Evolutionary conservation across 2,797 vertebrate genomes (phyloP), one percentile per base, ranked within the genome.

Genomic region (Lindbergichthys nudifrons): DNA sequence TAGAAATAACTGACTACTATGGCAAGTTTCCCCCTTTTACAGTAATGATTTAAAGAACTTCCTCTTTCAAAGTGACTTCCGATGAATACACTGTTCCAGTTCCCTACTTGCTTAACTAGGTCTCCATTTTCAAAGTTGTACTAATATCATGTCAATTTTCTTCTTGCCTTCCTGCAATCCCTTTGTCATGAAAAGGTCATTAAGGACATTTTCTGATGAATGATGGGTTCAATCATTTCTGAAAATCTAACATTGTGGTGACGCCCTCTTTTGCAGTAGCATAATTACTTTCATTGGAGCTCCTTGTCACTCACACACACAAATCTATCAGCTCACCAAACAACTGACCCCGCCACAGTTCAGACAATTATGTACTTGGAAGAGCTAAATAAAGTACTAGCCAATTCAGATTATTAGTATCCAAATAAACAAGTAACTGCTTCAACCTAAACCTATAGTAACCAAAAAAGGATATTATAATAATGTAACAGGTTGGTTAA

Each of bases 321-420:
- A 26, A 26, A 26, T 26, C 4, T 4, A 26, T 26, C 26, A 26
- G 26, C 26, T 26, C 26, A 26, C 26, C 26, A 26, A 26, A 26
- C 26, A 26, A 26, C 26, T 26, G 26, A 26, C 26, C 26, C 26
- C 4, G 4, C 4, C 26, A 26, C 26, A 26, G 26, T 26, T 26
- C 26, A 26, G 26, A 26, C 32, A 90, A 88, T 89, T 79, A 89
- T 77, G 77, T 75, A 61, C 83, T 84, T 80, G 74, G 71, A 73
- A 53, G 67, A 75, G 76, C 80, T 84, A 87, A 87, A 84, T 84
- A 76, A 75, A 83, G 76, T 59, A 52, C 18, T 30, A 51, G 54
- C 3, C 61, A 60, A 67, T 58, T 75, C 36, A 69, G 32, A 83
- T 6, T 36, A 81, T 15, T 30, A 83, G 64, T 62, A 66, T 50